Base-by-base conservation (phyloP, 2,888 invertebrate species). In the Athripsodes cinereus region DNA sequence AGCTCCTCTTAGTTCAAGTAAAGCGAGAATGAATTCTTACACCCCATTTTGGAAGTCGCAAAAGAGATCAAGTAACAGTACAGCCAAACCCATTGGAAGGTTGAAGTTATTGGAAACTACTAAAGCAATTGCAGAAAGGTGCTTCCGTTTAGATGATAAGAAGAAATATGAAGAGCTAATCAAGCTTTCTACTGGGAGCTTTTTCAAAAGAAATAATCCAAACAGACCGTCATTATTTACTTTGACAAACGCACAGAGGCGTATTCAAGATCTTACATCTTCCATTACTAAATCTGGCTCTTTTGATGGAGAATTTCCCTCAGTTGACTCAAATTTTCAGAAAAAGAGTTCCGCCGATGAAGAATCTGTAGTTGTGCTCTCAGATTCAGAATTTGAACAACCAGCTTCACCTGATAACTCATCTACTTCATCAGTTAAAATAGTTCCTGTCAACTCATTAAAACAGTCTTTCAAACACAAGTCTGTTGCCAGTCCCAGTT, bases 71-170 rank as follows among this genome's bases (percentile, higher is more conserved):
- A 46, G 31, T 20, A 52, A 18, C n/a, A 19, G 55, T 16, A 20
- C 18, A 18, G 18, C 16, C 16, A 19, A 22, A 13, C 49, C 6
- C 11, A 57, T 46, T 20, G 34, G 51, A 18, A 44, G 20, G 22
- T 22, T 35, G 13, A 18, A 40, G 18, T 16, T 49, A 19, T 20
- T 19, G 19, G 47, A 21, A n/a, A 35, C 34, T 5, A 34, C 53
- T 2, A 52, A 34, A 40, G 51, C 67, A 2, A 74, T 75, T 53
- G 66, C 80, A 40, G 73, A 78, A 31, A 78, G 80, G 68, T 75
- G 81, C 55, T 79, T 80, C 63, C 75, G 81, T 68, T 71, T 83
- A 66, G 79, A 81, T 64, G 82, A 82, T 63, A 82, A 81, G 66
- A 73, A 71, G 65, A 75, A 74, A 66, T 83, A 82, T 64, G 76